Evolutionary conservation across 2,888 invertebrate species (phyloP).

Genomic region (Heliconius charithonia): DNA sequence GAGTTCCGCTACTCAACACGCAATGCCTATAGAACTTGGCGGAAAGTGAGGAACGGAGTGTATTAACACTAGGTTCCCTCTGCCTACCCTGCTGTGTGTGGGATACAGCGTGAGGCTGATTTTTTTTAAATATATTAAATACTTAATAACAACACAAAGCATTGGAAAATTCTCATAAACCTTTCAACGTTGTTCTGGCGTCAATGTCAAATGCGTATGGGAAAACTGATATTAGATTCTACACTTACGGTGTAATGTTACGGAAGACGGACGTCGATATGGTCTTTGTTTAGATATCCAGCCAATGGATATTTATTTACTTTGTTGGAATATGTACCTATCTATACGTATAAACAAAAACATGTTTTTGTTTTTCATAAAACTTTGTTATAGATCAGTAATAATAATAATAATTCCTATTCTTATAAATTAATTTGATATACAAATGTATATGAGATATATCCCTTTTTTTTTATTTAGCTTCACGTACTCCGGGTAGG

Average conservation of each 20-base stretch:
- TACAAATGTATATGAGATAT: too few species aligned
- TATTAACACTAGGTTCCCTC: too few species aligned
- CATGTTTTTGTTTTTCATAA: neutral
- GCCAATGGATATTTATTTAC: conserved; percentile 18
- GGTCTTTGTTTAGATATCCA: conserved; percentile 8
- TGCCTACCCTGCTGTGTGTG: too few species aligned
- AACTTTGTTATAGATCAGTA: neutral
- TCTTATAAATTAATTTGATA: too few species aligned
- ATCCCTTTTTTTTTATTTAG: too few species aligned
- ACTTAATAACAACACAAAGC: neutral
- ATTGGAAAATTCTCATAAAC: conserved; percentile 9
- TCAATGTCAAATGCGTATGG: conserved; percentile 17
- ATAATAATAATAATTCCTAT: neutral
- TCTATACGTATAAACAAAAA: conserved; percentile 12
- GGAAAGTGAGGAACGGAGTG: too few species aligned
- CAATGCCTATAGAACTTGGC: too few species aligned
- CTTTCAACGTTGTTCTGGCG: conserved; percentile 13
- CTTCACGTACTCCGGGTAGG: too few species aligned
- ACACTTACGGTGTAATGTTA: conserved; percentile 29
- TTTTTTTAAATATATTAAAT: too few species aligned
- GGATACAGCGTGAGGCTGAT: too few species aligned
- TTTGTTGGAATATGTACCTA: neutral
- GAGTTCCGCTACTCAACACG: too few species aligned
- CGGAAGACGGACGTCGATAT: conserved; percentile 21
- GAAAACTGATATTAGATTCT: conserved; percentile 19